These are phyloP conservation scores for Onychomys arenicola DNA, from an alignment of 2,797 vertebrate genomes.

Conservation along the genomic window DNA sequence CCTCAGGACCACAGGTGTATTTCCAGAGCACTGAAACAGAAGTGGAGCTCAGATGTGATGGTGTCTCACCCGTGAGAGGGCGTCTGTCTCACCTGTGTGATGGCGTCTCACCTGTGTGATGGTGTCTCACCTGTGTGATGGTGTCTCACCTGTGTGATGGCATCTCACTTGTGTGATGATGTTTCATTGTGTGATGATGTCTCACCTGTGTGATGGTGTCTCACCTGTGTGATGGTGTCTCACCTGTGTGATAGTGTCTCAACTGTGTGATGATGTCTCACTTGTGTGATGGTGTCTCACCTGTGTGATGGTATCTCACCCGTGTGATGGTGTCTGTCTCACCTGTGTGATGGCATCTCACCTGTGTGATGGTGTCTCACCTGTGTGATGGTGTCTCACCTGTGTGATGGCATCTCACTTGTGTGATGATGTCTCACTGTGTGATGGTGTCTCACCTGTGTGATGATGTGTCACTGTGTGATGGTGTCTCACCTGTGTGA, in stretches of 20 bases:
- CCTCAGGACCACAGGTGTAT: background rate
- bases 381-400: background rate
- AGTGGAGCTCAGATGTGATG: background rate
- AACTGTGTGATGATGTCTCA: background rate
- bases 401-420: too few species aligned
- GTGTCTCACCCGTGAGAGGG: too few species aligned
- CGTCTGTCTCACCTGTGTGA: background rate
- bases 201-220: background rate
- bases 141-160: too few species aligned
- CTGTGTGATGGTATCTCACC: too few species aligned
- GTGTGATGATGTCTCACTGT: background rate
- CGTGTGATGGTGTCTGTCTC: too few species aligned
- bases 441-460: too few species aligned
- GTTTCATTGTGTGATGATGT: background rate
- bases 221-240: too few species aligned
- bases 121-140: background rate
- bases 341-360: too few species aligned
- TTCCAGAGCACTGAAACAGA: slow-evolving; percentile 25
- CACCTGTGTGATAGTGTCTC: background rate
- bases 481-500: background rate
- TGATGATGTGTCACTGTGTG: too few species aligned
- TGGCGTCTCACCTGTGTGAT: background rate
- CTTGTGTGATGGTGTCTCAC: too few species aligned
- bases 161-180: too few species aligned
- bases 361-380: background rate